Percentiles rank a stretch among this genome's conserved stretches.
phyloP scores from a whole-genome alignment of 2,113 vertebrate genomes.

The Triplophysa siluroides region DNA sequence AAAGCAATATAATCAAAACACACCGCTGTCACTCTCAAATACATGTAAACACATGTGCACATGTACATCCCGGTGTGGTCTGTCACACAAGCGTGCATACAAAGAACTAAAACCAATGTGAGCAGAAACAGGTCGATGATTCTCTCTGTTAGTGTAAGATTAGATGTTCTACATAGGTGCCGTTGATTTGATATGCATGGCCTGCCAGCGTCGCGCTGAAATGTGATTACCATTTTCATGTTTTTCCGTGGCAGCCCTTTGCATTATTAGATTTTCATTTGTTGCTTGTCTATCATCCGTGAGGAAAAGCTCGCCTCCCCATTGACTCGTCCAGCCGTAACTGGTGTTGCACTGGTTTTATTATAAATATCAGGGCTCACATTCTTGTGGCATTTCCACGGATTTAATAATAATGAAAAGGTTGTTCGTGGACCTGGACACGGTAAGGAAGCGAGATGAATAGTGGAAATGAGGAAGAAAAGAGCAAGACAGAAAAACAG shows the following conservation, averaged over 20 bases:
- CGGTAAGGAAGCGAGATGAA: neutral
- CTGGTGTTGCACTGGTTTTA: conserved; percentile 4
- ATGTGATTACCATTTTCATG: conserved; percentile 55
- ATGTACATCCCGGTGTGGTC: neutral
- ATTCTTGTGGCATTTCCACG: conserved; percentile 26
- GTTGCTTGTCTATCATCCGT: conserved; percentile 39
- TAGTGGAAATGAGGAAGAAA: neutral
- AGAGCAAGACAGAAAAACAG: conserved; percentile 5
- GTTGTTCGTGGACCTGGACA: conserved; percentile 8
- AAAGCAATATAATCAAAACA: conserved; percentile 42
- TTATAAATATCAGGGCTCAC: conserved; percentile 18
- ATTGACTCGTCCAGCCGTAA: conserved; percentile 17
- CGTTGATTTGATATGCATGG: conserved; percentile 44
- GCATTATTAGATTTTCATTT: conserved; percentile 49
- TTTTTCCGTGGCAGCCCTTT: conserved; percentile 19
- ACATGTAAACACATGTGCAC: neutral
- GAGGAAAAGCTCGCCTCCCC: conserved; percentile 19
- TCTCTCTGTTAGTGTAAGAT: neutral
- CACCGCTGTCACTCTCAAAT: conserved; percentile 22
- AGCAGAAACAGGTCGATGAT: neutral
- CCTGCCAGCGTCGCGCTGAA: conserved; percentile 15
- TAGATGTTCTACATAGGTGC: conserved; percentile 6
- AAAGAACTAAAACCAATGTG: neutral
- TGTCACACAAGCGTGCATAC: neutral
- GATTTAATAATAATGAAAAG: conserved; percentile 39